Base-by-base conservation (phyloP, 2,797 vertebrate genomes). In the Prunella strophiata region DNA sequence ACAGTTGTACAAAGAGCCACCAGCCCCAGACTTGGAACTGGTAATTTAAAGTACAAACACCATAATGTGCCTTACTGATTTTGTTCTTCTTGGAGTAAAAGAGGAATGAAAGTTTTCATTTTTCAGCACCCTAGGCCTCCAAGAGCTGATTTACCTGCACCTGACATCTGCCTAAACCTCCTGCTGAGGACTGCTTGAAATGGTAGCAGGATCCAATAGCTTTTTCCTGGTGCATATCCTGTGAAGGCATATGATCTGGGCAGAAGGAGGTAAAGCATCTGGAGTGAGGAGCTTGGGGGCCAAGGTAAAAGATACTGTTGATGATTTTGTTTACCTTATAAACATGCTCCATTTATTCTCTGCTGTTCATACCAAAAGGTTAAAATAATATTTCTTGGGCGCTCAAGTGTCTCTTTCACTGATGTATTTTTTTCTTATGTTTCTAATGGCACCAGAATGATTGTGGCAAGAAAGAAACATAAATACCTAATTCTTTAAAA, bases 311-410 rank as follows among this genome's bases (percentile, higher is more conserved):
- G 57, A 90, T 92, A 91, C 67, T 45, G 61, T 45, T 93, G 75
- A 40, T 85, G 14, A 54, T 68, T 89, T 80, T 95, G 51, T 93
- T 93, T 95, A 71, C 22, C 74, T 94, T 81, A 54, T 51, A 72
- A 90, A 66, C 2, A 2, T 22, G 16, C 21, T 94, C 23, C 6
- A 2, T 92, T 95, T 89, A 68, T 77, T 88, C 70, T 93, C 43
- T 75, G 11, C 22, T 78, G 3, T 78, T 83, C 58, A 11, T 85
- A 76, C 45, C 43, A 63, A 43, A 91, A 96, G 66, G 52, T 88
- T 88, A 52, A 75, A 94, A 84, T 48, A 84, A 51, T 70, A 63
- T 71, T 81, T 76, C 9, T 75, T 76, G n/a, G 32, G 17, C 26
- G 90, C 42, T 82, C 27, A 27, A 50, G 20, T 50, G 36, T 86